A percentile compares a stretch with the other conserved stretches of the same genome.
Conservation (phyloP, 92 coral and sea anemone genomes). For the Parazoanthus atlanticus region DNA sequence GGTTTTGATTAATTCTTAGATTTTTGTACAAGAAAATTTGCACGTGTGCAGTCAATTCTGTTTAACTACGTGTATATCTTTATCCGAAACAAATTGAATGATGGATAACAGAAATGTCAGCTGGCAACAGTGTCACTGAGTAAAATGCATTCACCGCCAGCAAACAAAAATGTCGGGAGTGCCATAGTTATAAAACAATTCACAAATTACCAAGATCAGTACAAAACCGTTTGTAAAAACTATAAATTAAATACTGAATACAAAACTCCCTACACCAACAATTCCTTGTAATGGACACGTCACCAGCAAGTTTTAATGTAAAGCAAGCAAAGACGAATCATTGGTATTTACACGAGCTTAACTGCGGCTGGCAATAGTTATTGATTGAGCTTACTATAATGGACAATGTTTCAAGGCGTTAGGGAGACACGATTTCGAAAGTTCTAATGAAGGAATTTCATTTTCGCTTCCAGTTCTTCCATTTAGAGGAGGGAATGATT, state of each 20-base stretch:
- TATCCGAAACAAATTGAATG: too few species aligned
- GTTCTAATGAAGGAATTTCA: not conserved
- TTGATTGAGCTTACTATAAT: not conserved
- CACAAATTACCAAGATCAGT: too few species aligned
- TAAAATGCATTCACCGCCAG: too few species aligned
- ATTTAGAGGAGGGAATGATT: constrained; percentile 10
- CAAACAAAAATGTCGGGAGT: too few species aligned
- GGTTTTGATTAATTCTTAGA: too few species aligned
- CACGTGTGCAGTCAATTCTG: too few species aligned
- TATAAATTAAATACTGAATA: not conserved
- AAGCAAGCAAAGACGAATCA: not conserved
- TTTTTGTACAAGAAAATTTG: too few species aligned
- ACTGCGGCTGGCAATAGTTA: not conserved
- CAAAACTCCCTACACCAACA: too few species aligned
- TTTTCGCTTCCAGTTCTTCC: constrained; percentile 15
- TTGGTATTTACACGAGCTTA: not conserved
- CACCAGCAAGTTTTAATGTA: not conserved
- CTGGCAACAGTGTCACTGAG: too few species aligned
- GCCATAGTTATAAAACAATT: too few species aligned
- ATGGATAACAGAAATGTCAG: too few species aligned
- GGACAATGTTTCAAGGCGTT: constrained; percentile 26
- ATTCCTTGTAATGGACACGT: not conserved
- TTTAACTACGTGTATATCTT: too few species aligned
- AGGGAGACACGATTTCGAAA: not conserved
- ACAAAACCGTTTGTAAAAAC: not conserved